Conservation (phyloP, 2,888 invertebrate genomes). For the Panorpa germanica region DNA sequence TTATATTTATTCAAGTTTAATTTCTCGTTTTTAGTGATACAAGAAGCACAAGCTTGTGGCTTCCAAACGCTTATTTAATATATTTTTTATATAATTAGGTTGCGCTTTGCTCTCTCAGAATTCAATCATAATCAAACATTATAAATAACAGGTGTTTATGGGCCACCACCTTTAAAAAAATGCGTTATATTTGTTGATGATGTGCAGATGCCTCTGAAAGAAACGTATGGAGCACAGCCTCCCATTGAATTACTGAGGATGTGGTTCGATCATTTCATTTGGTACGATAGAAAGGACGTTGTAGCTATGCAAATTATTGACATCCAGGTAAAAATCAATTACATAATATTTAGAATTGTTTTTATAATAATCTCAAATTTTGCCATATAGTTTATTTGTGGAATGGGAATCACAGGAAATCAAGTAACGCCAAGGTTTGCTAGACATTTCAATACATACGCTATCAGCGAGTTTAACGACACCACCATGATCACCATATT, state of each 20-base stretch:
- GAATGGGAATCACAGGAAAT: slow-evolving; percentile 70
- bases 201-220: slow-evolving; percentile 85
- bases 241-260: slow-evolving; percentile 84
- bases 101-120: too few species aligned
- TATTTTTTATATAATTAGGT: too few species aligned
- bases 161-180: slow-evolving; percentile 79
- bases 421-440: slow-evolving; percentile 70
- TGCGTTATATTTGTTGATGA: slow-evolving; percentile 89
- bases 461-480: slow-evolving; percentile 81
- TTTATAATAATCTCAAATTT: slow-evolving; percentile 25
- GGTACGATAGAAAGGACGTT: slow-evolving; percentile 75
- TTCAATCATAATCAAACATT: background rate
- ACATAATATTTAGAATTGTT: slow-evolving; percentile 8
- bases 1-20: too few species aligned
- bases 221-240: slow-evolving; percentile 84
- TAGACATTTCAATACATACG: slow-evolving; percentile 67
- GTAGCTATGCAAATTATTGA: slow-evolving; percentile 65
- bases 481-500: slow-evolving; percentile 25
- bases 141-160: slow-evolving; percentile 48
- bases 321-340: slow-evolving; percentile 48
- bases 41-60: too few species aligned
- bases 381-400: slow-evolving; percentile 62
- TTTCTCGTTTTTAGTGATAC: too few species aligned
- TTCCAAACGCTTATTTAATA: too few species aligned
- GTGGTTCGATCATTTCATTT: slow-evolving; percentile 75